These are phyloP conservation scores for Cariama cristata DNA, from an alignment of 2,113 vertebrate genomes.

Conservation along the genomic window DNA sequence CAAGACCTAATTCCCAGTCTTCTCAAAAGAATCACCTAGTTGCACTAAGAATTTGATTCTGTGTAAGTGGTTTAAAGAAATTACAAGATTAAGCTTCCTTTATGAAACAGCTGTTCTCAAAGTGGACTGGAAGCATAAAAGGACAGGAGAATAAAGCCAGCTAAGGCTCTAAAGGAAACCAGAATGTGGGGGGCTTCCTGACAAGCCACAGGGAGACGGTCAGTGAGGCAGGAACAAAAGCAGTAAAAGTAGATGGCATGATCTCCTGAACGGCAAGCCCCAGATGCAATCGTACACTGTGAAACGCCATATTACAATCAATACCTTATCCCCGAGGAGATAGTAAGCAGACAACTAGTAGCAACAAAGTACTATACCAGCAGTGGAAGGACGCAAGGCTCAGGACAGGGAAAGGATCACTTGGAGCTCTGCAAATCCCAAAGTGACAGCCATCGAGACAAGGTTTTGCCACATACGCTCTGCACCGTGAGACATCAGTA, in stretches of 20 bases:
- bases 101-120: neutral
- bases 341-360: neutral
- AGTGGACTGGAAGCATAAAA: neutral
- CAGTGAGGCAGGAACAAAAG: neutral
- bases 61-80: neutral
- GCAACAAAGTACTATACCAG: neutral
- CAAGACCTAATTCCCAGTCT: neutral
- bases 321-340: neutral
- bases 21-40: neutral
- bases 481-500: neutral
- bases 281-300: neutral
- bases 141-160: neutral
- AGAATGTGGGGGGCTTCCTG: neutral
- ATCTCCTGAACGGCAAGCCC: neutral
- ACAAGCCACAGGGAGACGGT: neutral
- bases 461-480: neutral
- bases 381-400: neutral
- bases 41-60: neutral
- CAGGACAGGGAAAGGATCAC: neutral
- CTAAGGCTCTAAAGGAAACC: neutral
- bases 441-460: neutral
- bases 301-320: neutral
- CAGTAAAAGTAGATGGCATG: neutral
- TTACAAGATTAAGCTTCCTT: neutral
- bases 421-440: neutral